A percentile compares a stretch with the other conserved stretches of the same genome.
These are phyloP conservation scores for Liparis tanakae DNA, from an alignment of 2,797 vertebrate species.

Conservation along the genomic window DNA sequence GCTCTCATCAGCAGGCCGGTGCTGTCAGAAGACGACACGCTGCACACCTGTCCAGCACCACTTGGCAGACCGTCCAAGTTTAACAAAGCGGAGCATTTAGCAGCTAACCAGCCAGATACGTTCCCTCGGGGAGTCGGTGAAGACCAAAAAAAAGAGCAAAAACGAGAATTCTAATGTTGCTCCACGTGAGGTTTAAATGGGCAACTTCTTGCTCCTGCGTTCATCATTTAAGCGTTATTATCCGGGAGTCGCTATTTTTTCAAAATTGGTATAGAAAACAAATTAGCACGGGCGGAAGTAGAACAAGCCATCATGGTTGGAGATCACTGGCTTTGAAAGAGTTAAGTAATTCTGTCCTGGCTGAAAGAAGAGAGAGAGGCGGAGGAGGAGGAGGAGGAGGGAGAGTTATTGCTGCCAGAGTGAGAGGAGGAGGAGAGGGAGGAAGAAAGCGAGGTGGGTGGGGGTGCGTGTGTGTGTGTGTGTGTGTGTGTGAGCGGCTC, in stretches of 20 bases:
- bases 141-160: not conserved
- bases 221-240: not conserved
- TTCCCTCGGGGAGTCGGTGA: not conserved
- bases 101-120: not conserved
- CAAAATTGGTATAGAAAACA: too few relatives aligned
- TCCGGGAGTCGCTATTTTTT: too few relatives aligned
- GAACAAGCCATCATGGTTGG: not conserved
- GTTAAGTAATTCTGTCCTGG: constrained; percentile 69
- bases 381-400: constrained; percentile 14
- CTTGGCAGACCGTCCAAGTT: too few relatives aligned
- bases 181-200: not conserved
- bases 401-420: constrained; percentile 47
- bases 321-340: constrained; percentile 57
- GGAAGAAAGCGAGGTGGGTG: constrained; percentile 27
- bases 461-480: constrained; percentile 24
- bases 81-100: not conserved
- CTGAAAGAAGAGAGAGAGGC: constrained; percentile 42
- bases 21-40: too few relatives aligned
- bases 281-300: too few relatives aligned
- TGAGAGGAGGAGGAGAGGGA: constrained; percentile 11
- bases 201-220: not conserved
- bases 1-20: too few relatives aligned
- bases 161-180: not conserved
- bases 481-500: constrained; percentile 43
- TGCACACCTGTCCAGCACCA: too few relatives aligned